These are phyloP conservation scores for Fissipunctia ypsillon DNA, from an alignment of 2,888 invertebrate species.

Conservation along the genomic window DNA sequence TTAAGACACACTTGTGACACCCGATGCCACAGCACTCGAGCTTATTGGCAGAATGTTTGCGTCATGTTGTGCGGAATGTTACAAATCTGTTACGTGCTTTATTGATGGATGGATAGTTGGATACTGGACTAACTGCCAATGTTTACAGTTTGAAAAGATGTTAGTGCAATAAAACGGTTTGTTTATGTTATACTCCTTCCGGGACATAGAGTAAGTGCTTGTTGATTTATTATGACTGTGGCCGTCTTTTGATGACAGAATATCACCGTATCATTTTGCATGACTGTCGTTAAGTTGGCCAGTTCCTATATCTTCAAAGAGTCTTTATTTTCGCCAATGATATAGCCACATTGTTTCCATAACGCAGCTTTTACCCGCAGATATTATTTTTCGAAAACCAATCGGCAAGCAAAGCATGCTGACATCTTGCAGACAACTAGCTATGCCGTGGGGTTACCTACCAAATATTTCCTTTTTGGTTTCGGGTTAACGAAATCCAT, in stretches of 20 bases:
- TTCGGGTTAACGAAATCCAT: neutral
- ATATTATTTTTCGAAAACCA: neutral
- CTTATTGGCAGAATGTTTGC: slow-evolving; percentile 27
- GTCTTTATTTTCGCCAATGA: neutral
- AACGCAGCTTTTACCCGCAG: neutral
- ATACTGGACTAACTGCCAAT: slow-evolving; percentile 10
- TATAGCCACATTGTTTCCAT: neutral
- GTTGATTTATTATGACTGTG: slow-evolving; percentile 30
- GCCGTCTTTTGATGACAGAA: slow-evolving; percentile 1
- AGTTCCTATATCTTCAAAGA: neutral
- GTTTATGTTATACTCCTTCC: slow-evolving; percentile 39
- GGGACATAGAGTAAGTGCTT: slow-evolving; percentile 20
- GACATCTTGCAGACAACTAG: slow-evolving; percentile 3
- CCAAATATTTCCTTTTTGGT: slow-evolving; percentile 2
- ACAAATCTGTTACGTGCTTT: slow-evolving; percentile 26
- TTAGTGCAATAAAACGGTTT: slow-evolving; percentile 43
- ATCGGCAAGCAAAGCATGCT: neutral
- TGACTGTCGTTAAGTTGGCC: neutral
- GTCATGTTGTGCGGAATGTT: slow-evolving; percentile 16
- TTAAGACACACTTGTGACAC: slow-evolving; percentile 49
- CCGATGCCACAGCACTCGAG: slow-evolving; percentile 40
- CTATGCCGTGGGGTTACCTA: neutral
- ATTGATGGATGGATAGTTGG: slow-evolving; percentile 22
- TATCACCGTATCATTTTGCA: neutral
- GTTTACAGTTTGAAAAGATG: slow-evolving; percentile 37